Evolutionary conservation across 1,140 invertebrate genomes (phyloP), one percentile per base, ranked within the genome.

Genomic region (Drosophila auraria): DNA sequence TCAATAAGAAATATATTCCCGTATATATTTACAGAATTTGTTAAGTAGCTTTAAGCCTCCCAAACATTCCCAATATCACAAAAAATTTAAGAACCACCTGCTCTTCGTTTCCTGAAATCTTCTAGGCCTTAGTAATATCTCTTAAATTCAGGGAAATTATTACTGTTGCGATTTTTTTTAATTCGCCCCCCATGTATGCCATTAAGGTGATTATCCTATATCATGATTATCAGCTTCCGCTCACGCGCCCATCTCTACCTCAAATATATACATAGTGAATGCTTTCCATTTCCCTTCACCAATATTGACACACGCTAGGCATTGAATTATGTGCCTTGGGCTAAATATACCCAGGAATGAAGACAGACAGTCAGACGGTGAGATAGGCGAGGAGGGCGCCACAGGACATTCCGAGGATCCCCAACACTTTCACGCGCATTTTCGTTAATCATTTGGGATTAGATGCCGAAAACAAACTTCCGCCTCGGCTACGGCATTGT

Each of bases 361-460:
- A 53, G 68, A 38, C 58, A 49, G 64, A 49, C 44, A 51, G 17
- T 6, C 20, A 42, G 51, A 20, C 15, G 20, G 30, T n/a, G 15
- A 6, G 65, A 50, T 12, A 14, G 47, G 6, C 15, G 49, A 25
- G n/a, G 12, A 5, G 15, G 20, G 8, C 15, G 25, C 54, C 38
- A 9, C 50, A 73, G 54, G 54, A 61, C 47, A 73, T 51, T 61
- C 47, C 38, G 14, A 54, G 63, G 56, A 54, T 57, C 33, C 38
- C 77, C 86, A 89, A 89, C 84, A 89, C 86, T 89, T 89, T 90
- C 78, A 89, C 86, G 84, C 84, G 86, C 70, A 79, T 89, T 90
- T 87, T 82, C 84, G 86, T 90, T 90, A 89, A 89, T 89, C 86
- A 86, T 89, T 78, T 53, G 79, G 87, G 82, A 90, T 89, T 89